Conservation (phyloP, 2,113 vertebrate genomes). For the Megaceryle maxima region DNA sequence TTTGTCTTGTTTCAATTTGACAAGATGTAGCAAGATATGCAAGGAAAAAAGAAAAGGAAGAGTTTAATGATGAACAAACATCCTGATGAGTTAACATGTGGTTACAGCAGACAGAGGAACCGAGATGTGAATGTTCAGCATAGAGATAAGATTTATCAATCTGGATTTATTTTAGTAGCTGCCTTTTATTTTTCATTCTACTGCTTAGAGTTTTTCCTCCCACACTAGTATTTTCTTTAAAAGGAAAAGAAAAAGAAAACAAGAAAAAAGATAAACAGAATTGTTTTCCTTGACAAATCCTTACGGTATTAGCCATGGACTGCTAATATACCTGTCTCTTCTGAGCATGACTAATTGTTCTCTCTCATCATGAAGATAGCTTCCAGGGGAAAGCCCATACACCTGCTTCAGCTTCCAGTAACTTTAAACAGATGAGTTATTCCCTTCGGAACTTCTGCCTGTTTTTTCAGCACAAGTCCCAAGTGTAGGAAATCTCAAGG, state of each 20-base stretch:
- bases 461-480: background rate
- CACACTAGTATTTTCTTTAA: background rate
- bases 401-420: constrained; percentile 3
- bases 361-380: background rate
- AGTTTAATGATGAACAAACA: constrained; percentile 18
- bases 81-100: constrained; percentile 58
- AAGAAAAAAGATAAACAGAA: background rate
- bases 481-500: background rate
- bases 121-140: constrained; percentile 23
- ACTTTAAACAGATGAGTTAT: background rate
- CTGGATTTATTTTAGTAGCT: constrained; percentile 63
- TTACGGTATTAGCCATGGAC: constrained; percentile 3
- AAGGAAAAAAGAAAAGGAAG: constrained; percentile 27
- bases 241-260: background rate
- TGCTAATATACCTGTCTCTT: background rate
- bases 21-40: background rate
- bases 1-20: constrained; percentile 34
- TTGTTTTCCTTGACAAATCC: background rate
- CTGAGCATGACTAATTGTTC: background rate
- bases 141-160: constrained; percentile 37
- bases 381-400: background rate
- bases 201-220: constrained; percentile 2
- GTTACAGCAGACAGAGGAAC: constrained; percentile 43
- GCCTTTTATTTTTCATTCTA: constrained; percentile 18
- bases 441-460: background rate